Base-by-base conservation (phyloP, 1,140 invertebrate species). In the Drosophila repleta region DNA sequence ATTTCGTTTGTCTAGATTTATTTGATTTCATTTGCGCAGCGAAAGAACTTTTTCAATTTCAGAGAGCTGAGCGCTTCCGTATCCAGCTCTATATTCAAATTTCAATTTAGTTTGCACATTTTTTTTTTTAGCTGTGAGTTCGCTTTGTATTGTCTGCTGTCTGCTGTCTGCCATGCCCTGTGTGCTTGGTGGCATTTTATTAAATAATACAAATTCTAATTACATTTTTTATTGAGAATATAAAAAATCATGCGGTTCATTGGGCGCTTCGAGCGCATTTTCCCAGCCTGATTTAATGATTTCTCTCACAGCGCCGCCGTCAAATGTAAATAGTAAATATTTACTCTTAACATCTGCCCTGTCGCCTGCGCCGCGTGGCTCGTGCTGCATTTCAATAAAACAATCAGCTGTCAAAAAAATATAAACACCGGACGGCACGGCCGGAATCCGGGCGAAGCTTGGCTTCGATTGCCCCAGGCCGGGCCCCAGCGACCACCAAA, bases 191-290 rank as follows among this genome's bases (percentile, higher is more conserved):
- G 49, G 51, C 80, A 67, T 74, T 79, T 85, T 80, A 65, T 84
- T 81, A 77, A 87, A 85, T 77, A 77, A 81, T 80, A 74, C 58
- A 85, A 87, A 72, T 78, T 85, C 69, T 78, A 85, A 85, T 85
- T 85, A 87, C 46, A 81, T 81, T 87, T 81, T 74, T 46, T 57
- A 70, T 74, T 80, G 32, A 3, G 11, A 35, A 46, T 69, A 46
- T 37, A 35, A 55, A 46, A 45, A 21, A 37, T 15, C 51, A 62
- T 69, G 67, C 58, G 63, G 39, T 76, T 37, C 64, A 74, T 83
- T 75, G 79, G 63, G 32, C 32, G 32, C 32, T 35, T 13, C 10
- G 48, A 70, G 57, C 46, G 52, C 18, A 37, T 57, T 64, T 61
- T 32, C 32, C 32, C 32, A 35, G 32, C 32, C 35, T 79, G 76